These are phyloP conservation scores for Sminthurides aquaticus DNA, from an alignment of 2,888 invertebrate genomes.

Conservation along the genomic window DNA sequence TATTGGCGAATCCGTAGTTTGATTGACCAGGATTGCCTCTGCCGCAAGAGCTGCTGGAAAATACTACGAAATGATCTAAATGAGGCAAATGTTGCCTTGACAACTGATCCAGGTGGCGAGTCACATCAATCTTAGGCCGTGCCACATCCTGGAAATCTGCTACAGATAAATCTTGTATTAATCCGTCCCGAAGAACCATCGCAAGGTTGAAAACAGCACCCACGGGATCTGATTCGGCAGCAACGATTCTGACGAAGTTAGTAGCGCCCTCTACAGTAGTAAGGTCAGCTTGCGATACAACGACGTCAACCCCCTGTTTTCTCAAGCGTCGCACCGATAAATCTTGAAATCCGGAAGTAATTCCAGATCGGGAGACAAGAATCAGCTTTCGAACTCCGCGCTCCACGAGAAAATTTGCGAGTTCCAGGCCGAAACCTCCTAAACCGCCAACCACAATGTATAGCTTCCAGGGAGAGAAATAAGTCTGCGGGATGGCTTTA, in stretches of 20 bases:
- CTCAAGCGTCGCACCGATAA: slow-evolving; percentile 55
- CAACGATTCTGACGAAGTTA: slow-evolving; percentile 46
- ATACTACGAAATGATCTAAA: slow-evolving; percentile 52
- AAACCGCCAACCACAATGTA: slow-evolving; percentile 53
- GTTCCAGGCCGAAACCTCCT: slow-evolving; percentile 83
- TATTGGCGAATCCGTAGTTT: slow-evolving; percentile 56
- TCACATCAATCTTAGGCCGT: slow-evolving; percentile 52
- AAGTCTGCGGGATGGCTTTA: slow-evolving; percentile 50
- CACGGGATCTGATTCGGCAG: slow-evolving; percentile 46
- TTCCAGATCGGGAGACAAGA: slow-evolving; percentile 70
- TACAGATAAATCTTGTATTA: slow-evolving; percentile 49
- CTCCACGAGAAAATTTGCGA: slow-evolving; percentile 75
- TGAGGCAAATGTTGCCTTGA: slow-evolving; percentile 47
- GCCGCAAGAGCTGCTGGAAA: slow-evolving; percentile 54
- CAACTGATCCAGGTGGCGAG: slow-evolving; percentile 50
- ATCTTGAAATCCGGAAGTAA: slow-evolving; percentile 73
- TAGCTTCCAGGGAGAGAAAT: slow-evolving; percentile 52
- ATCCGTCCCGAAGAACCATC: slow-evolving; percentile 51
- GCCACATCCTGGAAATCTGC: slow-evolving; percentile 49
- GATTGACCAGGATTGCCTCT: slow-evolving; percentile 55
- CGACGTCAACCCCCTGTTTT: slow-evolving; percentile 58
- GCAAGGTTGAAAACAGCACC: slow-evolving; percentile 56
- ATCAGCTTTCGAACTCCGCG: slow-evolving; percentile 72
- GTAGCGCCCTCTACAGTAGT: slow-evolving; percentile 45
- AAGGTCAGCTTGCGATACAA: slow-evolving; percentile 52